Evolutionary conservation across 1,140 invertebrate species (phyloP), one percentile per base, ranked within the genome.

Genomic region (Rhyacophila brunnea): DNA sequence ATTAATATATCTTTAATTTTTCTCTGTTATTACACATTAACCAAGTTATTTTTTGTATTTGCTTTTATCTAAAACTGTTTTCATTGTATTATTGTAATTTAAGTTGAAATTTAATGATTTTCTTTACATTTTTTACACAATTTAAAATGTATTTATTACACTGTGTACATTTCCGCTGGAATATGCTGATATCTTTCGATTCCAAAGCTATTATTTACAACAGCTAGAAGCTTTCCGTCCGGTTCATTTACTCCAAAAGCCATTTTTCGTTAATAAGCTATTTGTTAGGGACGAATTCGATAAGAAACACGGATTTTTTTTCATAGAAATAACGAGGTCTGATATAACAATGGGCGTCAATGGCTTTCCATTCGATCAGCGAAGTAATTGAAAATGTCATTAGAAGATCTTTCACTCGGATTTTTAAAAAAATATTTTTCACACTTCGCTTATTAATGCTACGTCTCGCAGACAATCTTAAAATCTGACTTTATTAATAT

Each of bases 321-420:
- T 55, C 52, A 5, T 3, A 5, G 23, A 28, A 55, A 55, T 55
- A 45, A 55, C 20, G 40, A 53, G 32, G 10, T 28, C 17, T 38
- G 34, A 43, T 36, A 53, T 53, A 44, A 44, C 50, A 28, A 43
- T 38, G 23, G 10, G 42, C 44, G 20, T 55, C 35, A 34, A 45
- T 55, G 17, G 42, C 42, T 15, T 46, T 51, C 43, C 32, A n/a
- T n/a, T n/a, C n/a, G n/a, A n/a, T n/a, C n/a, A 6, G 43, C 42
- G 36, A 19, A 42, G 51, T 62, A 62, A 62, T 62, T 62, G 49
- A 62, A 57, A 53, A 52, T 40, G 54, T 53, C 60, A 62, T 62
- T 58, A 62, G 60, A 38, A 23, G 17, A 20, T 13, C 15, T 35
- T 10, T 55, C 42, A 57, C 47, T 23, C 36, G 47, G 20, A 17